These are phyloP conservation scores for Tubiluchus corallicola DNA, from an alignment of 2,888 invertebrate genomes.

Conservation along the genomic window DNA sequence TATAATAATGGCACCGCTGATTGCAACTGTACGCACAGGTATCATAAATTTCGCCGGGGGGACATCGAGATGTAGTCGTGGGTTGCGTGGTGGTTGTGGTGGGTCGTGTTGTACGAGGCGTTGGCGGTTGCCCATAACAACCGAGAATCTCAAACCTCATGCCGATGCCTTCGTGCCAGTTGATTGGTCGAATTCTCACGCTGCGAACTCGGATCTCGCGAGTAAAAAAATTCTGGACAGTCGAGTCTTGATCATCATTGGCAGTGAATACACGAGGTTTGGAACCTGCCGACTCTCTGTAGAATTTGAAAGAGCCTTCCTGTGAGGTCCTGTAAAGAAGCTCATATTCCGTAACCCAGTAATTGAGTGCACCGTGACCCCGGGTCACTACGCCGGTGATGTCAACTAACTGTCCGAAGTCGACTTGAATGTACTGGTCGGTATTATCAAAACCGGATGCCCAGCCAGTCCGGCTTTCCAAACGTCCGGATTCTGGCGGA, in stretches of 20 bases:
- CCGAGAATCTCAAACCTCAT: not conserved
- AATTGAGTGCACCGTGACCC: not conserved
- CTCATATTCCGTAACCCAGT: not conserved
- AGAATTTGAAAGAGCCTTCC: not conserved
- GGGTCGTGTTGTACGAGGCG: no score
- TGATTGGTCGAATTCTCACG: not conserved
- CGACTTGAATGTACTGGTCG: not conserved
- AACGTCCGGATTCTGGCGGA: not conserved
- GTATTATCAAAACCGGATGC: not conserved
- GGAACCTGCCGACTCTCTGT: slow-evolving; percentile 1
- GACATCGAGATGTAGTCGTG: no score
- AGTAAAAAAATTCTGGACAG: not conserved
- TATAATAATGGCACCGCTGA: not conserved
- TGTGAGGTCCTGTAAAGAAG: not conserved
- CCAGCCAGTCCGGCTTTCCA: not conserved
- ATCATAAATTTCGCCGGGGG: not conserved
- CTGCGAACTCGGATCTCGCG: not conserved
- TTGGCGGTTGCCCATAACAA: no score
- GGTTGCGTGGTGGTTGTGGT: no score
- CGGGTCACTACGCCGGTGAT: slow-evolving; percentile 1
- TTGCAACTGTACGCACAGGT: not conserved
- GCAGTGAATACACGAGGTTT: not conserved
- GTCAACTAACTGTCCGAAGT: not conserved
- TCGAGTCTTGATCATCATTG: slow-evolving; percentile 1
- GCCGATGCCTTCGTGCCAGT: not conserved